Base-by-base conservation (phyloP, 2,113 vertebrate species). In the Aspidoscelis tigris region DNA sequence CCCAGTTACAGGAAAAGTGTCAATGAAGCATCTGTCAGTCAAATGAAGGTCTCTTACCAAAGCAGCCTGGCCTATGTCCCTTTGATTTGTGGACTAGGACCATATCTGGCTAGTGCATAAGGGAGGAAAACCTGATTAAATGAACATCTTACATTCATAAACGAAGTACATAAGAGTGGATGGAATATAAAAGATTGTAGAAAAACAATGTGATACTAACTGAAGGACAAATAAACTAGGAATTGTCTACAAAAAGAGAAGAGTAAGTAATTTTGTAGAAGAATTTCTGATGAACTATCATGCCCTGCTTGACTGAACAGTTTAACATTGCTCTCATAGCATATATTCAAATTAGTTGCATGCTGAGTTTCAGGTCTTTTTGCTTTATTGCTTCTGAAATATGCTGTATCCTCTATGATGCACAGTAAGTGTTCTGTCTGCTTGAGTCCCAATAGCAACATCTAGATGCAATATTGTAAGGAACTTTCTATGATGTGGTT, bases 261-360 rank as follows among this genome's bases (percentile, higher is more conserved):
- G 47, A 75, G 77, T 78, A 83, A 72, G 0, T 3, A n/a, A 41
- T 81, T 20, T 21, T 7, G 53, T 65, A 73, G 68, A 14, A 47
- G n/a, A 16, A 3, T 79, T 88, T 89, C 83, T 39, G 87, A 21
- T 55, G 66, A 68, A 47, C 50, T 53, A 55, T 55, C 55, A 61
- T 41, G 24, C 21, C 44, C 18, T 61, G 12, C n/a, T 72, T 12
- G 3, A 55, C 53, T 41, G 6, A 73, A 73, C 10, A 70, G 66
- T 4, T 20, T 2, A 81, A 61, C 33, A 55, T 73, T 26, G 69
- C 16, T 82, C 69, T 22, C 80, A 64, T 18, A 82, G 53, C 22
- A 33, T 64, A 2, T 18, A 39, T 16, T 14, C 69, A 3, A 58
- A n/a, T 77, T 7, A 44, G 33, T 33, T 68, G 41, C 7, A 79